Conservation (phyloP, 2,113 vertebrate species). For the Amazona vittata region DNA sequence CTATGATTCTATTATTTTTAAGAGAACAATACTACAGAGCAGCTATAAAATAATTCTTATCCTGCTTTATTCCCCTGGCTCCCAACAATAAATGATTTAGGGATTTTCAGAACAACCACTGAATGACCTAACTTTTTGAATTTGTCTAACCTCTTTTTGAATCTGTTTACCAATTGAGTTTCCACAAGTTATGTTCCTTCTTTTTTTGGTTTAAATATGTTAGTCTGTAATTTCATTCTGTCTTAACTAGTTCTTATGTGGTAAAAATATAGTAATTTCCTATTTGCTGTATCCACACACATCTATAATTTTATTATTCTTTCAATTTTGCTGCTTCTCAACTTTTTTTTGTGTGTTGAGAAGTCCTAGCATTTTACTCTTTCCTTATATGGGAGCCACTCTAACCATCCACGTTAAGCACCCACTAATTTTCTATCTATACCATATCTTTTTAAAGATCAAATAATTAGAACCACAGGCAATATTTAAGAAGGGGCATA, state of each 20-base stretch:
- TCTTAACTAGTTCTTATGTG: background rate
- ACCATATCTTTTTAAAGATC: background rate
- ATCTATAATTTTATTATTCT: background rate
- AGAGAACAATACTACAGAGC: too few relatives aligned
- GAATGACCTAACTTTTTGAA: background rate
- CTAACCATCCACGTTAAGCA: background rate
- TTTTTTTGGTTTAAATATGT: background rate
- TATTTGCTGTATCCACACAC: background rate
- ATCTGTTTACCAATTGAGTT: background rate
- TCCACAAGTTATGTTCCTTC: background rate
- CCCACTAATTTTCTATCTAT: background rate
- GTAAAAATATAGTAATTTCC: background rate
- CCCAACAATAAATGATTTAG: background rate
- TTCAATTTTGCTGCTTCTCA: background rate
- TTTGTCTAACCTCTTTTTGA: background rate
- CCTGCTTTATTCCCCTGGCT: background rate
- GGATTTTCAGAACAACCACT: background rate
- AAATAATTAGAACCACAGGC: background rate
- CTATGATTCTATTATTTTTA: background rate
- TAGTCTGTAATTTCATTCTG: background rate
- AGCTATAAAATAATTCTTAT: too few relatives aligned
- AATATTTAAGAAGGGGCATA: background rate
- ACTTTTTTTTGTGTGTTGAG: background rate
- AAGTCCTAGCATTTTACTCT: background rate
- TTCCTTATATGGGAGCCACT: background rate